Percentiles rank a stretch among this genome's conserved stretches.
These are phyloP conservation scores for Actinernus sp. DNA, from an alignment of 92 coral and sea anemone species.

Conservation along the genomic window DNA sequence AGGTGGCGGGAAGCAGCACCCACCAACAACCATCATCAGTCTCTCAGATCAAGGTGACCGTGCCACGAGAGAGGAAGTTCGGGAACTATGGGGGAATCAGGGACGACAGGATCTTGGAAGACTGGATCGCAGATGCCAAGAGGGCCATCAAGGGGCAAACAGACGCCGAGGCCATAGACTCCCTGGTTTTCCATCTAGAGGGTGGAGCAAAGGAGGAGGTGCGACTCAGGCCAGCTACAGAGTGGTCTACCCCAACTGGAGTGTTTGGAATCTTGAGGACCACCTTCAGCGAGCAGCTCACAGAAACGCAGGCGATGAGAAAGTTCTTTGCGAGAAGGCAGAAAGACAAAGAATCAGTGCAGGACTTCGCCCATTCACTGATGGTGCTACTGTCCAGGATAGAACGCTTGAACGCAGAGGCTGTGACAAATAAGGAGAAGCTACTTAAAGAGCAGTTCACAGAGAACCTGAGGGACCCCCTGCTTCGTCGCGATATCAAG, in stretches of 20 bases:
- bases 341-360: conserved; percentile 30
- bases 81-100: conserved; percentile 21
- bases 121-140: conserved; percentile 29
- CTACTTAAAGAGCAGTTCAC: conserved; percentile 11
- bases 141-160: neutral
- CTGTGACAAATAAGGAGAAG: conserved; percentile 9
- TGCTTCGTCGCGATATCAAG: conserved; percentile 30
- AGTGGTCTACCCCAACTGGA: conserved; percentile 42
- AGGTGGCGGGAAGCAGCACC: conserved; percentile 20
- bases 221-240: conserved; percentile 32
- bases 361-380: conserved; percentile 35
- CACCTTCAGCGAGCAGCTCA: conserved; percentile 27
- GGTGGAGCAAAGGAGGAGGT: conserved; percentile 49
- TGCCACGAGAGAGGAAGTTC: conserved; percentile 20
- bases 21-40: neutral
- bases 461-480: conserved; percentile 35
- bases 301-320: conserved; percentile 23
- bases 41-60: conserved; percentile 6
- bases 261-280: conserved; percentile 48
- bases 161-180: conserved; percentile 16
- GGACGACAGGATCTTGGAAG: conserved; percentile 22
- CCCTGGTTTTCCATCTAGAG: conserved; percentile 25
- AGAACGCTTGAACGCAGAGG: neutral
- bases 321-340: conserved; percentile 34
- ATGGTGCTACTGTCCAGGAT: conserved; percentile 8